phyloP scores from a whole-genome alignment of 2,797 vertebrate genomes.

The Pangasius mekongensis region DNA sequence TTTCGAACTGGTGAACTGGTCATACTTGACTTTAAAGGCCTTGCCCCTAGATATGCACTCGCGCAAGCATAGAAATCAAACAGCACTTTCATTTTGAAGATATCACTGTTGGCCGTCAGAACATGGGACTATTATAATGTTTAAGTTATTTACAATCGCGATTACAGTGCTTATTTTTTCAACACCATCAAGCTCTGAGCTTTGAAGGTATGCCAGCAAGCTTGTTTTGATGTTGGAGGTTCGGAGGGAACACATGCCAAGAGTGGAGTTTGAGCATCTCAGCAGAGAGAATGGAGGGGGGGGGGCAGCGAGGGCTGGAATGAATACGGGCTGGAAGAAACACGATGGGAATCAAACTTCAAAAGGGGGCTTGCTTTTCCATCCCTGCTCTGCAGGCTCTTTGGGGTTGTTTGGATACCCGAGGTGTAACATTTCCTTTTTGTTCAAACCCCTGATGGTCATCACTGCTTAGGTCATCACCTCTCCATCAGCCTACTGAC shows the following conservation, averaged over 20 bases:
- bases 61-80: constrained; percentile 48
- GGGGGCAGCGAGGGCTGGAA: not conserved
- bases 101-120: constrained; percentile 34
- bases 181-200: constrained; percentile 73
- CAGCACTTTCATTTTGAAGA: constrained; percentile 43
- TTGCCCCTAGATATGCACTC: constrained; percentile 10
- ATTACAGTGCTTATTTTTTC: constrained; percentile 74
- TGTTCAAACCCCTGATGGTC: constrained; percentile 49
- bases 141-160: constrained; percentile 74
- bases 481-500: constrained; percentile 50
- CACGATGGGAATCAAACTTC: constrained; percentile 57
- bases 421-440: constrained; percentile 59
- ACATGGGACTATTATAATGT: constrained; percentile 62
- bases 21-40: constrained; percentile 19
- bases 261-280: constrained; percentile 68
- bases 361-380: constrained; percentile 53
- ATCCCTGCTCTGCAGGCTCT: constrained; percentile 36
- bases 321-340: constrained; percentile 42
- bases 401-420: constrained; percentile 50
- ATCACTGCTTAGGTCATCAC: constrained; percentile 50
- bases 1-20: constrained; percentile 20
- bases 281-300: constrained; percentile 36
- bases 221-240: constrained; percentile 74
- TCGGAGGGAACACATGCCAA: constrained; percentile 68
- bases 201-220: constrained; percentile 80